Evolutionary conservation across 2,888 invertebrate species (phyloP), one percentile per base, ranked within the genome.

Genomic region (Meandrusa payeni): DNA sequence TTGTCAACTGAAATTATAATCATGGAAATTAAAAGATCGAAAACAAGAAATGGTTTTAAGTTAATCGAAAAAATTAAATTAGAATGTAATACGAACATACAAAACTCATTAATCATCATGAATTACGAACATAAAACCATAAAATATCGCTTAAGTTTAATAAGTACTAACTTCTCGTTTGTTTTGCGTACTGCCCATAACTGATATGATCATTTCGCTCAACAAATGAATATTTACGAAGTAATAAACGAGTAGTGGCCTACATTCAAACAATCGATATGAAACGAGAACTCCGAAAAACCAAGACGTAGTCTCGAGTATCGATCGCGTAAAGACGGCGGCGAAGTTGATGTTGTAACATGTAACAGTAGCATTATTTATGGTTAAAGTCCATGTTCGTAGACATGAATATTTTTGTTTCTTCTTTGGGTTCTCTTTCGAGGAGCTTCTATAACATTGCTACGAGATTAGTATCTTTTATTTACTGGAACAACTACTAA

Each of bases 231-330:
- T 75, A 73, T 75, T 80, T 72, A 79, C 63, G 67, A 70, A 52
- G 48, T 60, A 68, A 72, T 73, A 73, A 71, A 55, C 52, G 61
- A 59, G 54, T 53, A 51, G 51, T 72, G 81, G 65, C 78, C 83
- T 79, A 81, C 70, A 80, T 82, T 72, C 59, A 41, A 40, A 54
- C 54, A 75, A 78, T 79, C 80, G 59, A 77, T 80, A 72, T 58
- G 50, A 51, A 48, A 51, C 57, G 55, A 55, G 56, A 53, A 56
- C 54, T 52, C 61, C 69, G 57, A 71, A 76, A 70, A 64, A 62
- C 54, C 50, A 63, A 64, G 50, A 50, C 44, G 54, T 63, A 62
- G 55, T 52, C 54, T 64, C 46, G 55, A 33, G 54, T 65, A 75
- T 69, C 61, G 69, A 74, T 68, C 51, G 20, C 50, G 33, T 9